phyloP scores from a whole-genome alignment of 2,797 vertebrate species.

The Alectoris magna region DNA sequence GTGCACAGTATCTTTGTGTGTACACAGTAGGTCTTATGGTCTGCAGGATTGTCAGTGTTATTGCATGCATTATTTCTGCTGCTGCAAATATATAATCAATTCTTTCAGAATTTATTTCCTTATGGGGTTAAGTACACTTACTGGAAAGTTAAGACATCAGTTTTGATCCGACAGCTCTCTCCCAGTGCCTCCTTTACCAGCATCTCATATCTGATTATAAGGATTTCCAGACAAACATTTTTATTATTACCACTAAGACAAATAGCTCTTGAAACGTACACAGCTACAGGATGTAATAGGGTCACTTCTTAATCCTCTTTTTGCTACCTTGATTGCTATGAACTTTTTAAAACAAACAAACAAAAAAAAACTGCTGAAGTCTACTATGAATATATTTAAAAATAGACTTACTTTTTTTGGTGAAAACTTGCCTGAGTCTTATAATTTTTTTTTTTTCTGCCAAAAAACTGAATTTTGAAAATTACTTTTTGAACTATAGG shows the following conservation, averaged over 20 bases:
- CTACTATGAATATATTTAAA: background rate
- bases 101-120: background rate
- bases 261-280: background rate
- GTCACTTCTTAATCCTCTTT: background rate
- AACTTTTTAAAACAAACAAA: background rate
- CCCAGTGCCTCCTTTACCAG: background rate
- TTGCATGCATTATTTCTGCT: background rate
- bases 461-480: background rate
- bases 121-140: background rate
- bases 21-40: background rate
- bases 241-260: background rate
- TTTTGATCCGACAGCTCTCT: background rate
- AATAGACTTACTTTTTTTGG: background rate
- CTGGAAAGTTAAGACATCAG: background rate
- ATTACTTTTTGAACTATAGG: background rate
- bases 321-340: background rate
- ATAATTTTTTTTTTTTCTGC: background rate
- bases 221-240: background rate
- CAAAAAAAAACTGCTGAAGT: background rate
- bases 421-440: background rate
- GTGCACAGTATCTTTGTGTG: background rate
- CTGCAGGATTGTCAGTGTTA: background rate
- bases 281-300: background rate
- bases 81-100: accelerated
- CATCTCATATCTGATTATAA: background rate